A percentile compares a stretch with the other conserved stretches of the same genome.
Evolutionary conservation across 2,888 invertebrate species (phyloP).

Genomic region (Panopea generosa): DNA sequence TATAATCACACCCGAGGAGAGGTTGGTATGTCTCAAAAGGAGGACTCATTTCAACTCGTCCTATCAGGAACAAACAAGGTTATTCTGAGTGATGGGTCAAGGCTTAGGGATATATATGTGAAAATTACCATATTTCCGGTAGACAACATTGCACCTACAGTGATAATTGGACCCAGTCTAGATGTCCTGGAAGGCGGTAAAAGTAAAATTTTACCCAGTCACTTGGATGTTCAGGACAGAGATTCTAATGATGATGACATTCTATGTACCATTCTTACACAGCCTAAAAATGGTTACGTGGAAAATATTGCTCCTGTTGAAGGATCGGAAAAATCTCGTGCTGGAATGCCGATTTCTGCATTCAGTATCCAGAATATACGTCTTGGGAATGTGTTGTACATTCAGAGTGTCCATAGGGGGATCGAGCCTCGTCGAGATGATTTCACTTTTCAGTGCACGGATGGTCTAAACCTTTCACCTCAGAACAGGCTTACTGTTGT

Average conservation of each 20-base stretch:
- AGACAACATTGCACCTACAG: constrained; percentile 81
- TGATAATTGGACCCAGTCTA: constrained; percentile 72
- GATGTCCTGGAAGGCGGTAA: constrained; percentile 81
- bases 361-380: constrained; percentile 81
- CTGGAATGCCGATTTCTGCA: constrained; percentile 81
- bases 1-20: constrained; percentile 83
- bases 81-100: constrained; percentile 75
- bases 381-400: constrained; percentile 81
- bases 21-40: constrained; percentile 73
- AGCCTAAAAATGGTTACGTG: constrained; percentile 83
- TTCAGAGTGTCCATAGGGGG: constrained; percentile 84
- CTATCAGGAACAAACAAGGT: constrained; percentile 78
- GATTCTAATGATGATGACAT: constrained; percentile 81
- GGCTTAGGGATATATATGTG: constrained; percentile 75
- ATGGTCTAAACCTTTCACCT: constrained; percentile 83
- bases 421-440: constrained; percentile 82
- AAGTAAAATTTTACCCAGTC: constrained; percentile 72
- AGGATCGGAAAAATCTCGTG: constrained; percentile 81
- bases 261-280: constrained; percentile 80
- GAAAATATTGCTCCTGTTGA: constrained; percentile 83
- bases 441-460: constrained; percentile 82
- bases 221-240: constrained; percentile 80
- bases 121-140: constrained; percentile 80
- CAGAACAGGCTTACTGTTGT: constrained; percentile 72
- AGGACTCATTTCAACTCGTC: constrained; percentile 80